Conservation (phyloP, 2,888 invertebrate genomes). For the Patella depressa region DNA sequence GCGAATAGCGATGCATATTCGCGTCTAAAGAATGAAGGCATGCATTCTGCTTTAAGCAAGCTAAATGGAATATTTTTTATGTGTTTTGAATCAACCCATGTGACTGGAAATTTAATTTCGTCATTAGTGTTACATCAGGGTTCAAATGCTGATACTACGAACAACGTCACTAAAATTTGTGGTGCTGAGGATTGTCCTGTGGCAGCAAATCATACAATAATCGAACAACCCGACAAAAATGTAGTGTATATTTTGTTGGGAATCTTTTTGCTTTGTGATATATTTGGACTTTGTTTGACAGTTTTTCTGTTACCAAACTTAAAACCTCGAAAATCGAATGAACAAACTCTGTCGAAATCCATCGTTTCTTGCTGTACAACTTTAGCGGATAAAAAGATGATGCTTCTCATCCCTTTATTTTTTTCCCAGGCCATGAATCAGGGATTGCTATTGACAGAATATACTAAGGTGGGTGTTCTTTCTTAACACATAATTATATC, state of each 20-base stretch:
- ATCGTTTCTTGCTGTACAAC: slow-evolving; percentile 39
- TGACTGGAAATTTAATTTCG: slow-evolving; percentile 60
- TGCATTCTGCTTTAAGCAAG: slow-evolving; percentile 47
- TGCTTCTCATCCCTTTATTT: slow-evolving; percentile 58
- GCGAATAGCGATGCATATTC: slow-evolving; percentile 52
- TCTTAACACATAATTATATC: too few relatives aligned
- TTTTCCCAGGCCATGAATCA: slow-evolving; percentile 61
- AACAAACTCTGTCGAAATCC: slow-evolving; percentile 32
- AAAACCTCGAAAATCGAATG: slow-evolving; percentile 16
- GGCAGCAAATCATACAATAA: slow-evolving; percentile 34
- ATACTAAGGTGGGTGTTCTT: slow-evolving; percentile 57
- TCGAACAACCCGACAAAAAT: slow-evolving; percentile 40
- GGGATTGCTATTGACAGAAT: slow-evolving; percentile 60
- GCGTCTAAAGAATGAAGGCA: slow-evolving; percentile 34
- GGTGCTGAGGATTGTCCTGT: slow-evolving; percentile 49
- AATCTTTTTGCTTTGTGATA: slow-evolving; percentile 49
- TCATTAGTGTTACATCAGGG: slow-evolving; percentile 52
- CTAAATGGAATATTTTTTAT: slow-evolving; percentile 61
- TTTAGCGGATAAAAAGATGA: slow-evolving; percentile 42
- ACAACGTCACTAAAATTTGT: slow-evolving; percentile 42
- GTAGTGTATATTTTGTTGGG: slow-evolving; percentile 53
- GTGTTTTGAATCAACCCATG: slow-evolving; percentile 54
- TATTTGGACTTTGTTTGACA: slow-evolving; percentile 49
- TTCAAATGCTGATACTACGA: slow-evolving; percentile 21
- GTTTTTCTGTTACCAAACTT: slow-evolving; percentile 44